Evolutionary conservation across 2,113 vertebrate species (phyloP).

Genomic region (Phoenicopterus ruber): DNA sequence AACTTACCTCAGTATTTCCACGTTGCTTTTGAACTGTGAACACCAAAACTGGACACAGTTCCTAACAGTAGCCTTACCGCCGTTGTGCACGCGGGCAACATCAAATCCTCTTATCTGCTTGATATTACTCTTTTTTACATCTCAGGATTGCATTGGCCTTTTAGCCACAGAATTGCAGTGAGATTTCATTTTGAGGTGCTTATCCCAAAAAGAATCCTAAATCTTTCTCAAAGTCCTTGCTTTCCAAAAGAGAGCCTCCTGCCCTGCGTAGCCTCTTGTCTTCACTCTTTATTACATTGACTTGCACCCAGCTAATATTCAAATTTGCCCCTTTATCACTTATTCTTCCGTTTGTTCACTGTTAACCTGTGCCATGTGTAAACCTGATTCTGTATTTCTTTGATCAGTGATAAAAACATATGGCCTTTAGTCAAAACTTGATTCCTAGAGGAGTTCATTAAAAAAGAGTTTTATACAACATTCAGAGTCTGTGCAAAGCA

Average conservation of each 20-base stretch:
- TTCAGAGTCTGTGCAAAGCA: background rate
- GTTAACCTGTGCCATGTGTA: background rate
- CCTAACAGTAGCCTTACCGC: background rate
- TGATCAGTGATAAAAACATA: background rate
- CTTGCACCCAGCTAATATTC: background rate
- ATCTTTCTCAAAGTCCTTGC: background rate
- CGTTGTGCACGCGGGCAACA: background rate
- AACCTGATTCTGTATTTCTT: background rate
- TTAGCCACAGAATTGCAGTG: background rate
- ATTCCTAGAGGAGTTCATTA: background rate
- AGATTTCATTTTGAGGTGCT: slow-evolving; percentile 9
- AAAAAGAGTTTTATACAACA: background rate
- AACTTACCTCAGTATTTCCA: slow-evolving; percentile 8
- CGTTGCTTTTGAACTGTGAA: slow-evolving; percentile 27
- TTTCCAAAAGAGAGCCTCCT: background rate
- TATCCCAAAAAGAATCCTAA: slow-evolving; percentile 5
- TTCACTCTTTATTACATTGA: background rate
- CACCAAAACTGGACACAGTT: slow-evolving; percentile 5
- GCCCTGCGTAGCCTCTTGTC: background rate
- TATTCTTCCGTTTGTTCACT: background rate
- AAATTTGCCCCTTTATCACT: background rate
- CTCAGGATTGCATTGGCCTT: background rate
- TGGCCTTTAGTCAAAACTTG: slow-evolving; percentile 14
- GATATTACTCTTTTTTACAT: slow-evolving; percentile 9
- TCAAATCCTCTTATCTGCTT: slow-evolving; percentile 55